Conservation (phyloP, 2,113 vertebrate species). For the Pachycephala philippinensis region DNA sequence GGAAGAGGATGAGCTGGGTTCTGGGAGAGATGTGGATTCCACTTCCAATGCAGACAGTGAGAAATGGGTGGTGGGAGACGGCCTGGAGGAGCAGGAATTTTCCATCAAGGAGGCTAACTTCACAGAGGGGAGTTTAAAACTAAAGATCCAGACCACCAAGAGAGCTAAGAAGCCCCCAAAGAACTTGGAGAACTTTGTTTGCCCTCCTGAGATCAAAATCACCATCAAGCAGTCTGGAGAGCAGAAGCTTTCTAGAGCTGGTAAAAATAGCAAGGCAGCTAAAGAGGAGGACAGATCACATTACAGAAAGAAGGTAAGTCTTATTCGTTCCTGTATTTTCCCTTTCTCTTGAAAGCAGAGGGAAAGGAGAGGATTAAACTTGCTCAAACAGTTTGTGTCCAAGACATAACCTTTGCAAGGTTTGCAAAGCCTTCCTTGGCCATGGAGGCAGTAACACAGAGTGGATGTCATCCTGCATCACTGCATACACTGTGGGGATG, state of each 20-base stretch:
- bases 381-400: not conserved
- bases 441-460: fast-evolving
- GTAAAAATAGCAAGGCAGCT: slow-evolving; percentile 78
- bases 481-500: fast-evolving
- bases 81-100: slow-evolving; percentile 95
- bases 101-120: slow-evolving; percentile 99
- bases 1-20: slow-evolving; percentile 84
- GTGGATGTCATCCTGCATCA: not conserved
- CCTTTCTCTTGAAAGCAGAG: not conserved
- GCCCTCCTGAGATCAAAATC: slow-evolving; percentile 96
- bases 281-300: slow-evolving; percentile 90
- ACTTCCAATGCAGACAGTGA: slow-evolving; percentile 87
- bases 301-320: slow-evolving; percentile 90
- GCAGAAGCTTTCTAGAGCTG: slow-evolving; percentile 81
- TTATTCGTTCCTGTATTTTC: not conserved
- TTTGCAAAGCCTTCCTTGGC: not conserved
- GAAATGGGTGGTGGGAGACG: slow-evolving; percentile 86
- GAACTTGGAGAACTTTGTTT: slow-evolving; percentile 98
- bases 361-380: not conserved
- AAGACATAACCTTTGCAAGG: not conserved
- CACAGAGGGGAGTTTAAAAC: slow-evolving; percentile 94
- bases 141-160: slow-evolving; percentile 99
- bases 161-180: slow-evolving; percentile 97
- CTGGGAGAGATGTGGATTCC: slow-evolving; percentile 85
- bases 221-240: slow-evolving; percentile 92